Evolutionary conservation across 1,140 invertebrate genomes (phyloP).

Genomic region (roundworm (Caenorhabditis elegans)): WBcel235 BX284606.5:16974001-16974500

Average conservation of each 20-base stretch:
- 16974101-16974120: slow-evolving; percentile 43
- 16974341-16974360: not conserved
- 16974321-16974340: too few species aligned
- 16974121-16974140: slow-evolving; percentile 32
- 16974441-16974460: not conserved
- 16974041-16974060: too few species aligned
- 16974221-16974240: not conserved
- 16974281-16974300: not conserved
- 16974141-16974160: not conserved
- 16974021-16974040: too few species aligned
- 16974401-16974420: not conserved
- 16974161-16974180: not conserved
- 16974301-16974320: too few species aligned
- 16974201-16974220: slow-evolving; percentile 11
- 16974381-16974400: not conserved
- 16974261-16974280: not conserved
- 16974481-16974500: not conserved
- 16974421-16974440: not conserved
- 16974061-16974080: too few species aligned
- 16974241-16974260: not conserved
- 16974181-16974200: slow-evolving; percentile 16
- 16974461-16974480: not conserved
- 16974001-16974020: too few species aligned
- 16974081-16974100: too few species aligned
- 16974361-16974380: too few species aligned